Conservation (phyloP, 2,113 vertebrate genomes). For the Naja naja region DNA sequence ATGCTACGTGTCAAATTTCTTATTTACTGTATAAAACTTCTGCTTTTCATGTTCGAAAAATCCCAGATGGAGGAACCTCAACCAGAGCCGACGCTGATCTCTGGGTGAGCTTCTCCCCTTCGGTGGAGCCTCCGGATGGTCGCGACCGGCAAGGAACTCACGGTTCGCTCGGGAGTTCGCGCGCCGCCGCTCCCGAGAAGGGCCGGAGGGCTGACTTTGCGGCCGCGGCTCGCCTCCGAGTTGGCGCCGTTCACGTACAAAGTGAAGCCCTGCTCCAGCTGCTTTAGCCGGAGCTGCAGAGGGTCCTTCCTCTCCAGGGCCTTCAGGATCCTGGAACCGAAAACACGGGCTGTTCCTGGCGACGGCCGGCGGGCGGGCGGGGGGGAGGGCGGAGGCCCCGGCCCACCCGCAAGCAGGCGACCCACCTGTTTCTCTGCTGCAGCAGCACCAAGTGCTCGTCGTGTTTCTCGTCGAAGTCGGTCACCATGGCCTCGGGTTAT, state of each 20-base stretch:
- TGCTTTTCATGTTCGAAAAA: not conserved
- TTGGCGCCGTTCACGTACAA: constrained; percentile 95
- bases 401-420: not conserved
- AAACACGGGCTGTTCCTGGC: not conserved
- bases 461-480: constrained; percentile 85
- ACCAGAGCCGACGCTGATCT: not conserved
- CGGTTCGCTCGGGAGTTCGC: constrained; percentile 68
- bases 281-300: constrained; percentile 78
- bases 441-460: constrained; percentile 92
- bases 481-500: constrained; percentile 71
- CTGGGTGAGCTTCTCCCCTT: not conserved
- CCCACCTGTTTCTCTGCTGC: constrained; percentile 92
- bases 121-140: not conserved
- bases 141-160: constrained; percentile 57
- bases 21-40: not conserved
- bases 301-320: constrained; percentile 79
- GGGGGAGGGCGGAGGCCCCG: not conserved
- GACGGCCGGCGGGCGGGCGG: not conserved
- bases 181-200: constrained; percentile 48
- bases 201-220: constrained; percentile 46
- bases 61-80: not conserved
- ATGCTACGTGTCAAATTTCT: not conserved
- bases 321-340: constrained; percentile 75
- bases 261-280: constrained; percentile 89
- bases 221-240: constrained; percentile 67